phyloP scores from a whole-genome alignment of 2,113 vertebrate species.

The Pelvicachromis taeniatus region DNA sequence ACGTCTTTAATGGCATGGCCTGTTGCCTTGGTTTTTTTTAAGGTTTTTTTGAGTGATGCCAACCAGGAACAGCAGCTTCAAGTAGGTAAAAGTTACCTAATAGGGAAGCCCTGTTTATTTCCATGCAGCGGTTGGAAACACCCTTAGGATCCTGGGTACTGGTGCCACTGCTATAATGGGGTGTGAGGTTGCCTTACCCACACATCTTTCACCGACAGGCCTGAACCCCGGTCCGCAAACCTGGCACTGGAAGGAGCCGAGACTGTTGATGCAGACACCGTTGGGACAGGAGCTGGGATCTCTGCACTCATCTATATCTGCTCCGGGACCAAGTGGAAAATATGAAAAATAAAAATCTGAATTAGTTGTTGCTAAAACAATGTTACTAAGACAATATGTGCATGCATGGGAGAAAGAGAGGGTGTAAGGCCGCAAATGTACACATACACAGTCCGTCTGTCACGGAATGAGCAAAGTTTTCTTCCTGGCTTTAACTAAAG shows the following conservation, averaged over 20 bases:
- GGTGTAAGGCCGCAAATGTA: neutral
- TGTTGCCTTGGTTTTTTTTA: constrained; percentile 25
- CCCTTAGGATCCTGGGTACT: neutral
- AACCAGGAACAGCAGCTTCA: constrained; percentile 27
- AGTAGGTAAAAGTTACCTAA: constrained; percentile 41
- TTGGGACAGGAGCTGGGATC: constrained; percentile 76
- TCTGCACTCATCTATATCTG: constrained; percentile 77
- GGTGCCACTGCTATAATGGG: neutral
- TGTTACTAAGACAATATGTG: neutral
- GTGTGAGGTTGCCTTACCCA: constrained; percentile 76
- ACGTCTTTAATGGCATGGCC: constrained; percentile 23
- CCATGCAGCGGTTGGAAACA: constrained; percentile 17
- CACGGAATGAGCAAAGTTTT: constrained; percentile 9
- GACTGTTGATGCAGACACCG: constrained; percentile 79
- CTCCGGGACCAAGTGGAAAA: constrained; percentile 12
- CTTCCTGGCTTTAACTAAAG: constrained; percentile 35
- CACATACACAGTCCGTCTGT: neutral
- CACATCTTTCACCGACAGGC: constrained; percentile 75
- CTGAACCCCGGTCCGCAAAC: constrained; percentile 79
- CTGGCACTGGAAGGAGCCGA: constrained; percentile 83
- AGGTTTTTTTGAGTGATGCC: constrained; percentile 22
- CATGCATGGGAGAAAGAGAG: neutral
- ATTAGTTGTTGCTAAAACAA: constrained; percentile 3
- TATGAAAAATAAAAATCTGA: neutral
- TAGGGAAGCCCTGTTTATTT: constrained; percentile 48